Base-by-base conservation (phyloP, 2,888 invertebrate species). In the Phorcus lineatus region DNA sequence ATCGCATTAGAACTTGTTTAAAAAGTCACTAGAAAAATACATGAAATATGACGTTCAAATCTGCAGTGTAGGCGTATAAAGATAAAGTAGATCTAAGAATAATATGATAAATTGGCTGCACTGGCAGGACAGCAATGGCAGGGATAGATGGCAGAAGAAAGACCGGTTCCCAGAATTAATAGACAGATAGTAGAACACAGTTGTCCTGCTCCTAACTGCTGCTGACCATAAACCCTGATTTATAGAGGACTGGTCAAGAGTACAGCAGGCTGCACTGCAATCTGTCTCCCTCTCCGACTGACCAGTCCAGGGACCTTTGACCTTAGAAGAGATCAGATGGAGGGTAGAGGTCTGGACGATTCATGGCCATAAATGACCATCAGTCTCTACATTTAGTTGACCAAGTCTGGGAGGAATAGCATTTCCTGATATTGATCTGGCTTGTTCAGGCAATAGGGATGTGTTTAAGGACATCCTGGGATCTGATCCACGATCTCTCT, bases 131-230 rank as follows among this genome's bases (percentile, higher is more conserved):
- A 70, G 36, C 36, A 36, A 19, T 70, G 16, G 3, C 19, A 70
- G 70, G 70, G 17, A 70, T 31, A 13, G 31, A 70, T 70, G 70
- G 70, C 11, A 28, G 40, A 40, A 70, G 57, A 16, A 16, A 57
- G 70, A 28, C 19, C 24, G 40, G 36, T 17, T 3, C 16, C 17
- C 19, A 36, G 36, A 70, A 70, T 70, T 70, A 70, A 70, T 70
- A 70, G 70, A 70, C 70, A 70, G 40, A 70, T 40, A 70, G 67
- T 67, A 67, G 67, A 31, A 31, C 36, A 28, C 67, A 36, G 70
- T 70, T 70, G 70, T 70, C 70, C 70, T 36, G 70, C 36, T 19
- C 11, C 70, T 70, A 70, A 70, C 70, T 70, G 70, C 36, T 40
- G 70, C 40, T 19, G 40, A 19, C 70, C 70, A 70, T 70, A 70